Evolutionary conservation across 2,888 invertebrate species (phyloP), one percentile per base, ranked within the genome.

Genomic region (Torymus aiolomorphi): DNA sequence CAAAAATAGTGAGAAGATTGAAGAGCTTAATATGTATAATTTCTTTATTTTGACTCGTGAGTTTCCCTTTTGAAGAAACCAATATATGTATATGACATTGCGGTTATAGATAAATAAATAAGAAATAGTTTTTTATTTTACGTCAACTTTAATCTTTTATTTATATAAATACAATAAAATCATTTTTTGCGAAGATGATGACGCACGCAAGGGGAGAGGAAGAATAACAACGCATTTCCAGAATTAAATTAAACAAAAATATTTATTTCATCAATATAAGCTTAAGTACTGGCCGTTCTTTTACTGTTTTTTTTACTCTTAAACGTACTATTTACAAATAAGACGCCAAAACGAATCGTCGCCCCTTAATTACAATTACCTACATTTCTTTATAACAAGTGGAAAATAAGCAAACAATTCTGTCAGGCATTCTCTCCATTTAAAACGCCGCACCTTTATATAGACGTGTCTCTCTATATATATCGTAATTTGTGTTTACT

Each of bases 281-380:
- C 70, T 76, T 84, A 82, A 86, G 86, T 88, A 88, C 89, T 88
- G 88, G 88, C 89, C 88, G 85, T 84, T 85, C 83, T 85, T 84
- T 85, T 83, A 73, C 67, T 78, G 61, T 80, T 81, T 80, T 77
- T 74, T 76, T 70, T 63, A 69, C 42, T 59, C 76, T 81, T 79
- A 82, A 69, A 82, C 70, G 61, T 78, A 80, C 78, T 81, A 83
- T 82, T 82, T 84, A 85, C 85, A 81, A 84, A 84, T 84, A 84
- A 84, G 80, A 82, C 63, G 74, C 66, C 59, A 69, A 76, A 76
- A 82, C 83, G 74, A 78, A 77, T 82, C 74, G 74, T 77, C 82
- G 76, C 63, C 81, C 76, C 54, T 71, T 67, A 80, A 75, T 80
- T 80, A 78, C 76, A 75, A 75, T 76, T 77, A 78, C 59, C 70